Evolutionary conservation across 2,888 invertebrate genomes (phyloP).

Genomic region (Zhengitettix transpicula): DNA sequence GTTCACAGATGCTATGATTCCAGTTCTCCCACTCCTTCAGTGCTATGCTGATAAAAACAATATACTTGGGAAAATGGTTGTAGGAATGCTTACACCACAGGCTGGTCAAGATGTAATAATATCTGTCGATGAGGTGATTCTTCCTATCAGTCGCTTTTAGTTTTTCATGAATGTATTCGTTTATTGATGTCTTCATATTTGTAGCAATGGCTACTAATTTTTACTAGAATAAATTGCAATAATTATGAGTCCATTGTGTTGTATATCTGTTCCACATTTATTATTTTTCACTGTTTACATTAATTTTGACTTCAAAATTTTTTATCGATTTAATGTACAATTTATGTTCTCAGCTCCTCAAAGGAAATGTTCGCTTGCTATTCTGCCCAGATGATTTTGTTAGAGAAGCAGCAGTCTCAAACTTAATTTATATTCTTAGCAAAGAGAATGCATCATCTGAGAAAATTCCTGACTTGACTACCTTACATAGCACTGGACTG

Average conservation of each 20-base stretch:
- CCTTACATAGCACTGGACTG: constrained; percentile 20
- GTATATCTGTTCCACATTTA: too few relatives aligned
- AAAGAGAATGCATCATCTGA: constrained; percentile 26
- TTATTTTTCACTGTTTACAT: too few relatives aligned
- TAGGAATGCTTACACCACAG: constrained; percentile 46
- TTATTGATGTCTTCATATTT: too few relatives aligned
- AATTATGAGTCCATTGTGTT: too few relatives aligned
- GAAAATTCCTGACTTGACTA: constrained; percentile 30
- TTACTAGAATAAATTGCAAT: too few relatives aligned
- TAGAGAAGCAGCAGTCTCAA: constrained; percentile 32
- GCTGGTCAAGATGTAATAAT: constrained; percentile 21
- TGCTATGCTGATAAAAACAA: constrained; percentile 36
- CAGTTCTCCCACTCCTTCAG: constrained; percentile 41
- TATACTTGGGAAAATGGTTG: constrained; percentile 38
- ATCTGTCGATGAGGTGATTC: neutral
- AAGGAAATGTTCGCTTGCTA: constrained; percentile 32
- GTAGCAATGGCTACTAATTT: too few relatives aligned
- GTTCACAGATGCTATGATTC: constrained; percentile 38
- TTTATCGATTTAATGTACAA: too few relatives aligned
- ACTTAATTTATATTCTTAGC: constrained; percentile 33
- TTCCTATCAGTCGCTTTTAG: neutral
- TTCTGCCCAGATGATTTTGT: constrained; percentile 25
- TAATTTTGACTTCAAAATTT: too few relatives aligned
- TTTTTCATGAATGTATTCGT: too few relatives aligned
- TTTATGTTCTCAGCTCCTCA: constrained; percentile 23